These are phyloP conservation scores for Scrobipalpa costella DNA, from an alignment of 2,888 invertebrate species.

Conservation along the genomic window DNA sequence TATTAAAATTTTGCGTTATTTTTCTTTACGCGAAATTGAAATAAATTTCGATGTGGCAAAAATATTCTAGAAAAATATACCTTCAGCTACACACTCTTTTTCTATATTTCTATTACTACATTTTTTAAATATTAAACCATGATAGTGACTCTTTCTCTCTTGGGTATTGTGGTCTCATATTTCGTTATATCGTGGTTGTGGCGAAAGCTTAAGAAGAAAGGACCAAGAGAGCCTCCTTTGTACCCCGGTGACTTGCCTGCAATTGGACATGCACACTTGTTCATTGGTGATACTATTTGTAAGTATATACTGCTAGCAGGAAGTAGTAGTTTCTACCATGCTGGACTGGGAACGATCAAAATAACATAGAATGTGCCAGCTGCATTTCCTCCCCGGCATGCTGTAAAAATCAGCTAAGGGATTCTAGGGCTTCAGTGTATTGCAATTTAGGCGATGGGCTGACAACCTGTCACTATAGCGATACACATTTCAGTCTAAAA, in stretches of 20 bases:
- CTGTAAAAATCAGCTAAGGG: no score
- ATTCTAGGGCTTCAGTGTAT: no score
- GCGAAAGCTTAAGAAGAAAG: conserved; percentile 7
- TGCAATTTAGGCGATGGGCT: no score
- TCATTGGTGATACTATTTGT: conserved; percentile 46
- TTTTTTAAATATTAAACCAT: not conserved
- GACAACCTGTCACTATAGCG: no score
- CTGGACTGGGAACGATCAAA: no score
- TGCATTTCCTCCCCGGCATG: no score
- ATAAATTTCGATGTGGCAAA: no score
- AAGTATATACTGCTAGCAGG: conserved; percentile 32
- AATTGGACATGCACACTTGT: conserved; percentile 46
- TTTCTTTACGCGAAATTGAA: no score
- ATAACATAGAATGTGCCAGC: no score
- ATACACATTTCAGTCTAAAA: no score
- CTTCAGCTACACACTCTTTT: not conserved
- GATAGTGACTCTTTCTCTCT: conserved; percentile 3
- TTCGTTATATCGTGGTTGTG: not conserved
- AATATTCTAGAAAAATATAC: no score
- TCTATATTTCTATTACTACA: not conserved
- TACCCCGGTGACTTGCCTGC: conserved; percentile 44
- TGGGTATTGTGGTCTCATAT: not conserved
- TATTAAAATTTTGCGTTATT: no score
- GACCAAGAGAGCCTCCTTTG: conserved; percentile 35
- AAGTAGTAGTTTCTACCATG: not conserved